Conservation (phyloP, 1,140 invertebrate genomes). For the Lepidostoma basale region DNA sequence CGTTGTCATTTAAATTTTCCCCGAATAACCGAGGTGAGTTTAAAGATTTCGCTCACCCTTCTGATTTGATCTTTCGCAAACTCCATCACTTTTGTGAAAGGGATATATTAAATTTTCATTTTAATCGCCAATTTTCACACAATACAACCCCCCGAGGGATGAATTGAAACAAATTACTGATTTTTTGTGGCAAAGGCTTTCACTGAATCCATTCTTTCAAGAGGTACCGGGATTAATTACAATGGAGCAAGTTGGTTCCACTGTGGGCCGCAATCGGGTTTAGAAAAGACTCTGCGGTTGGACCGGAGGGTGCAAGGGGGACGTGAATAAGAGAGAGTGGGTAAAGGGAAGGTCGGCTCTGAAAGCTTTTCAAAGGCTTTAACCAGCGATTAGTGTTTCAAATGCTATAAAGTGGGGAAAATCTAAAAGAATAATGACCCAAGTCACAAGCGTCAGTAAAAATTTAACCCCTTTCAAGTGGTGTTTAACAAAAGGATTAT, state of each 20-base stretch:
- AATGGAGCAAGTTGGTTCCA: constrained; percentile 40
- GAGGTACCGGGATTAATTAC: constrained; percentile 42
- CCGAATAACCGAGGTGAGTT: too few relatives aligned
- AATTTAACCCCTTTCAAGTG: not conserved
- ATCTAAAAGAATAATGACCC: constrained; percentile 40
- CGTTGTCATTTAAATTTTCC: too few relatives aligned
- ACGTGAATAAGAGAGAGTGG: not conserved
- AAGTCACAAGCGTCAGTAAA: constrained; percentile 31
- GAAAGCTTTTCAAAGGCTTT: constrained; percentile 40
- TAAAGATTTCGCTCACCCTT: too few relatives aligned
- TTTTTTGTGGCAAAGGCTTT: constrained; percentile 36
- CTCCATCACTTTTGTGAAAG: too few relatives aligned
- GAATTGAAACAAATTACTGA: constrained; percentile 45
- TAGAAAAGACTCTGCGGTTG: constrained; percentile 14
- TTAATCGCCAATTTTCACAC: constrained; percentile 42
- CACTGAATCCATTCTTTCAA: constrained; percentile 40
- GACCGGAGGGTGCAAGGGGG: not conserved
- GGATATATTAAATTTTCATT: constrained; percentile 33
- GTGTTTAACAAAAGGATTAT: constrained; percentile 3
- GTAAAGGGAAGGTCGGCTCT: not conserved
- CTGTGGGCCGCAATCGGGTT: constrained; percentile 8
- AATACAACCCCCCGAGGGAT: constrained; percentile 36
- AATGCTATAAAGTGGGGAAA: constrained; percentile 38
- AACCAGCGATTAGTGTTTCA: constrained; percentile 40
- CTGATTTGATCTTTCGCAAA: too few relatives aligned